phyloP scores from a whole-genome alignment of 2,888 invertebrate species.

The Ethmia dodecea region DNA sequence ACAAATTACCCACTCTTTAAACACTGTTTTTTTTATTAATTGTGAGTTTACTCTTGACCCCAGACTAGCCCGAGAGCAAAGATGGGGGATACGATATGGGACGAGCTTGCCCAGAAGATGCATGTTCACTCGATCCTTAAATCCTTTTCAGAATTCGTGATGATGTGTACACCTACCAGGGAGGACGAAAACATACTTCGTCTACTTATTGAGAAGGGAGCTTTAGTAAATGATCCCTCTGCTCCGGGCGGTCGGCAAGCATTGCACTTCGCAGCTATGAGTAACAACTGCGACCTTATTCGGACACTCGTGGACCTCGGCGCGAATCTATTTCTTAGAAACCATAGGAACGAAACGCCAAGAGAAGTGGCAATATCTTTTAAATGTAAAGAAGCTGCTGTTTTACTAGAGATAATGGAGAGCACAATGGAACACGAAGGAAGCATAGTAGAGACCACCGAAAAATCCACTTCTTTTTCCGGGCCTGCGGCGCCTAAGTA shows the following conservation, averaged over 20 bases:
- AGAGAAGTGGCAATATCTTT: constrained; percentile 51
- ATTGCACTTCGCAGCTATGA: constrained; percentile 71
- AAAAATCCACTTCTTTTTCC: too few relatives aligned
- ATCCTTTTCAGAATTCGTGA: constrained; percentile 48
- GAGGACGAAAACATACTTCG: constrained; percentile 52
- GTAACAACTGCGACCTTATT: constrained; percentile 54
- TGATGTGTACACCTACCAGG: constrained; percentile 50
- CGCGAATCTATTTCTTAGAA: constrained; percentile 41
- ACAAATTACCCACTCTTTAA: too few relatives aligned
- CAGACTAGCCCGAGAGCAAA: too few relatives aligned
- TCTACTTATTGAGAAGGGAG: constrained; percentile 50
- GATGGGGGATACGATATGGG: too few relatives aligned
- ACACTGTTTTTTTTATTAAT: too few relatives aligned
- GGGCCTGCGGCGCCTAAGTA: too few relatives aligned
- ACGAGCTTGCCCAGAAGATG: too few relatives aligned
- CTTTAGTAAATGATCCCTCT: constrained; percentile 44
- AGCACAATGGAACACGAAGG: too few relatives aligned
- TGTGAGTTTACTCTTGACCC: too few relatives aligned
- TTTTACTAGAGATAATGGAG: constrained; percentile 29
- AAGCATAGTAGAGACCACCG: too few relatives aligned
- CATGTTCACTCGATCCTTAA: too few relatives aligned
- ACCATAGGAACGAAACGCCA: constrained; percentile 56
- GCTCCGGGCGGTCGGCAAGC: constrained; percentile 62
- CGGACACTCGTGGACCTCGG: constrained; percentile 46
- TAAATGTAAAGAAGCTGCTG: constrained; percentile 39